Percentiles rank a stretch among this genome's conserved stretches.
Evolutionary conservation across 2,113 vertebrate genomes (phyloP).

Genomic region (Oreochromis niloticus): DNA sequence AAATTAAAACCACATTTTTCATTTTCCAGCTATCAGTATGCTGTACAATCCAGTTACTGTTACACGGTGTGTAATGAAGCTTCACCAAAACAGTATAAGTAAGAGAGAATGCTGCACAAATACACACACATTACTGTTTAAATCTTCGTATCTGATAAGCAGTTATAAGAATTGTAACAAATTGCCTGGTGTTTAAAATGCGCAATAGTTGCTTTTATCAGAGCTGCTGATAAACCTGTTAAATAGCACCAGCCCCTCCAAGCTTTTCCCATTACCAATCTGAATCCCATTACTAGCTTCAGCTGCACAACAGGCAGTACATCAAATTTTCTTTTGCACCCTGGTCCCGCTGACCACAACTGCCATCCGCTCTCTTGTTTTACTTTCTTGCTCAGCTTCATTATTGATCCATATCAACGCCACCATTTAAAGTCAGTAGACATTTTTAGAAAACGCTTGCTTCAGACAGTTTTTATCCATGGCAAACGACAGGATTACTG

Average conservation of each 20-base stretch:
- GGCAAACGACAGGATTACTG: not conserved
- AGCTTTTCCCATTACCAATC: not conserved
- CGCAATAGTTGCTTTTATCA: not conserved
- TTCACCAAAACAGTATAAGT: not conserved
- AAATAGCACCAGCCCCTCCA: not conserved
- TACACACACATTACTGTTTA: not conserved
- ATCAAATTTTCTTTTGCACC: not conserved
- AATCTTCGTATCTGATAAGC: not conserved
- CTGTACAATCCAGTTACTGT: not conserved
- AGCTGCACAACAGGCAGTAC: not conserved
- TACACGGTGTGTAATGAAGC: not conserved
- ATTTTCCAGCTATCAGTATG: not conserved
- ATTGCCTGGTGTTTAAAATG: not conserved
- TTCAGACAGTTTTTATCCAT: not conserved
- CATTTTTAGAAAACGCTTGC: not conserved
- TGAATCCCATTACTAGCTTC: not conserved
- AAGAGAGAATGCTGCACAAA: not conserved
- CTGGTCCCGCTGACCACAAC: not conserved
- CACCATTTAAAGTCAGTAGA: not conserved
- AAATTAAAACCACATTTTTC: not conserved
- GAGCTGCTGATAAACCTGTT: not conserved
- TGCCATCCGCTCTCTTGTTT: not conserved
- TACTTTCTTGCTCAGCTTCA: not conserved
- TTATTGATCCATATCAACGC: not conserved
- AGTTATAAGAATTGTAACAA: not conserved